Percentiles rank a stretch among this genome's conserved stretches.
phyloP scores from a whole-genome alignment of 35 echinoderm and acorn worm genomes.

The Holothuria glaberrima region DNA sequence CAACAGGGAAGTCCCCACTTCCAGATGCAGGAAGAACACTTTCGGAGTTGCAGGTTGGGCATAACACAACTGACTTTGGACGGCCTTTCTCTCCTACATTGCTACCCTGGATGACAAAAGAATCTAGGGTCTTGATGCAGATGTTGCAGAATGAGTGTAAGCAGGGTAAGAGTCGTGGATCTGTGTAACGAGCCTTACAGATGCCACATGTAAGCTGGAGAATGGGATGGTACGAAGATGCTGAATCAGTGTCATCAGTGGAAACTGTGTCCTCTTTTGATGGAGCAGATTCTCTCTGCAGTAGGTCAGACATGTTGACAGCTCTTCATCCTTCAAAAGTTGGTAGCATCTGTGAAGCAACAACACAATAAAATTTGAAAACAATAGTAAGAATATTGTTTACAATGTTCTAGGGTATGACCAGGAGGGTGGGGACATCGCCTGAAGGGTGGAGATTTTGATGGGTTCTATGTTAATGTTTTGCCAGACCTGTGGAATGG shows the following conservation, averaged over 20 bases:
- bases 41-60: conserved; percentile 86
- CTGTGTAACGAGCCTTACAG: conserved; percentile 80
- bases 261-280: not conserved
- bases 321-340: not conserved
- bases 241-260: not conserved
- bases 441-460: too few species aligned
- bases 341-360: not conserved
- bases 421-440: too few species aligned
- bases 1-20: conserved; percentile 67
- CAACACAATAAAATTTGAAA: not conserved
- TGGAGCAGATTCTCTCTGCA: not conserved
- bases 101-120: conserved; percentile 69
- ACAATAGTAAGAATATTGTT: too few species aligned
- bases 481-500: too few species aligned
- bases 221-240: not conserved
- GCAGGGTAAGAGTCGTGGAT: conserved; percentile 92
- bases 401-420: too few species aligned
- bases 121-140: conserved; percentile 75
- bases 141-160: conserved; percentile 84
- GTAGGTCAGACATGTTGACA: conserved; percentile 32
- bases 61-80: conserved; percentile 54
- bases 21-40: conserved; percentile 68
- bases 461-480: too few species aligned
- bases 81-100: conserved; percentile 22
- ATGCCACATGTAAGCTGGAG: conserved; percentile 60